phyloP scores from a whole-genome alignment of 64 coral and sea anemone genomes.

The Acropora tenuis region DNA sequence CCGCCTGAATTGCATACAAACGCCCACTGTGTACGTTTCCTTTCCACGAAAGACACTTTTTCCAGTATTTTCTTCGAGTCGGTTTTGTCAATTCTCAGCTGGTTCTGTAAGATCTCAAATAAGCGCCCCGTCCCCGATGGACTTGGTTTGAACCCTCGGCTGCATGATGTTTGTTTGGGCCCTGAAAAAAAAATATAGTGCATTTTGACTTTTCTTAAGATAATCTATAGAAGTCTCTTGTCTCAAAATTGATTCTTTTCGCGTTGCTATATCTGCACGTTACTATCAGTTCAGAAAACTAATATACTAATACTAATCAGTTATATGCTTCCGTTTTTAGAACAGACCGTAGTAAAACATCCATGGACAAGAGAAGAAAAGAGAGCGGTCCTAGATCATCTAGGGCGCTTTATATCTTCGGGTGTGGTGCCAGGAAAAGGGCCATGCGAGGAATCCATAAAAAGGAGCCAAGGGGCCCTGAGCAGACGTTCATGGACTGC shows the following conservation, averaged over 20 bases:
- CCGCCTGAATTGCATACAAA: too few species aligned
- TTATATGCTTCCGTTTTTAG: neutral
- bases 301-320: neutral
- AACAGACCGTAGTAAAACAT: neutral
- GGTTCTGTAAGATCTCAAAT: too few species aligned
- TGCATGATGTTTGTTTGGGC: too few species aligned
- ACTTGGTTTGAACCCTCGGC: too few species aligned
- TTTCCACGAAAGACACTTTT: too few species aligned
- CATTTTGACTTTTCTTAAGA: too few species aligned
- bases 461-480: conserved; percentile 3
- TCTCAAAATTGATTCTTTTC: neutral
- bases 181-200: too few species aligned
- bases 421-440: neutral
- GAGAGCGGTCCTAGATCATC: neutral
- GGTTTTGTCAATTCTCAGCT: too few species aligned
- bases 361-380: neutral
- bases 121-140: too few species aligned
- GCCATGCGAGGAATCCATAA: neutral
- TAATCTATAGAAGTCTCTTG: neutral
- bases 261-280: neutral
- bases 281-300: conserved; percentile 1
- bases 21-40: too few species aligned
- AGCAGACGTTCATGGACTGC: neutral
- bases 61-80: too few species aligned
- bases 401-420: neutral